phyloP scores from a whole-genome alignment of 2,113 vertebrate genomes.

The Poecile atricapillus region DNA sequence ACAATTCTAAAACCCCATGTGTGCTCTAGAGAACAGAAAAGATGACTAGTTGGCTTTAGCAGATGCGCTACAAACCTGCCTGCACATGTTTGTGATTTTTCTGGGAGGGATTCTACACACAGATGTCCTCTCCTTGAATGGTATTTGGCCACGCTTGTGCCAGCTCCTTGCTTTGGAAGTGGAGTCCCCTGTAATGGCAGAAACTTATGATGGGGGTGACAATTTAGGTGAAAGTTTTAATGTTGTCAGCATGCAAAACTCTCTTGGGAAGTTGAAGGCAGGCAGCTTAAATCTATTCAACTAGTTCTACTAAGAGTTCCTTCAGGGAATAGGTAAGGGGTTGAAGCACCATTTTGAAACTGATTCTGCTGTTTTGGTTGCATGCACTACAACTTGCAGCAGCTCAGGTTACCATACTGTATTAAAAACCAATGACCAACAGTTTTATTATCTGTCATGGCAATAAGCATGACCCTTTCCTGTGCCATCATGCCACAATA shows the following conservation, averaged over 20 bases:
- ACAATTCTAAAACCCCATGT: background rate
- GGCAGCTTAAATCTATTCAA: background rate
- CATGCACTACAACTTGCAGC: background rate
- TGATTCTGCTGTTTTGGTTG: background rate
- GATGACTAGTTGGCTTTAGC: background rate
- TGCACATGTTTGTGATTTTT: accelerated
- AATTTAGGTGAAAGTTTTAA: background rate
- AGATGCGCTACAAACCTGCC: background rate
- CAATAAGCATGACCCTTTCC: background rate
- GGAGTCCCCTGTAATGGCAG: background rate
- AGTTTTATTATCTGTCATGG: background rate
- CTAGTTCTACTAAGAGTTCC: background rate
- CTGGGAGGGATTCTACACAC: background rate
- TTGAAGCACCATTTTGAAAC: background rate
- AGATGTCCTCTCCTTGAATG: background rate
- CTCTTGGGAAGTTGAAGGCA: background rate
- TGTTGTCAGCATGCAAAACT: background rate
- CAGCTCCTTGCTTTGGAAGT: background rate
- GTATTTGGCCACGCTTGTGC: background rate
- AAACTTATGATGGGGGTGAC: background rate
- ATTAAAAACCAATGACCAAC: background rate
- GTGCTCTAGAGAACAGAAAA: background rate
- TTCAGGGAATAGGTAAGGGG: background rate
- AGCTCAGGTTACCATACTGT: background rate
- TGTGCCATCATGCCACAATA: background rate